Percentiles rank a stretch among this genome's conserved stretches.
These are phyloP conservation scores for Polia nebulosa DNA, from an alignment of 2,888 invertebrate genomes.

Conservation along the genomic window DNA sequence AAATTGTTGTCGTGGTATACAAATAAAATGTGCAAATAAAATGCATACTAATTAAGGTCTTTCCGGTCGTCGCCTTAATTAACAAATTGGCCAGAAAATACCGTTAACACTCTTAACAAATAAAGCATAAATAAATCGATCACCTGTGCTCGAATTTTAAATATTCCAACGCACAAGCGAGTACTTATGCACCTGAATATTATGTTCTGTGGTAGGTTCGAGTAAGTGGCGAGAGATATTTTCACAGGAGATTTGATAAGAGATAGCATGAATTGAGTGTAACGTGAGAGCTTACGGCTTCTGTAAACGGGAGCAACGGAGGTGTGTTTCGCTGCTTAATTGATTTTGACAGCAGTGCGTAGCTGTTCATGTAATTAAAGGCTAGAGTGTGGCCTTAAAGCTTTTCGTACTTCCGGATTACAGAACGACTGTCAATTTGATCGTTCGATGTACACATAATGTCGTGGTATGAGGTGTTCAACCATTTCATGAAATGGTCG, in stretches of 20 bases:
- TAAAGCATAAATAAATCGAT: too few species aligned
- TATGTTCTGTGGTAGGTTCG: slow-evolving; percentile 4
- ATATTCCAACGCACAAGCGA: neutral
- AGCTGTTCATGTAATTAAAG: slow-evolving; percentile 1
- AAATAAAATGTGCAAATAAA: neutral
- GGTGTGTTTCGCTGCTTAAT: slow-evolving; percentile 29
- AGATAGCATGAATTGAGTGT: slow-evolving; percentile 36
- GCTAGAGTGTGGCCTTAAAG: neutral
- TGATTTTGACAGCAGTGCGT: slow-evolving; percentile 37
- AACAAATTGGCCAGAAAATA: too few species aligned
- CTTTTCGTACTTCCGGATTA: neutral
- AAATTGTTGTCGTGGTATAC: neutral
- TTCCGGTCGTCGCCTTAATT: neutral
- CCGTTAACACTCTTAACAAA: neutral
- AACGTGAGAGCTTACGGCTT: slow-evolving; percentile 51
- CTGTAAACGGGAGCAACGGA: slow-evolving; percentile 40
- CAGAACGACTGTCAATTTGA: neutral
- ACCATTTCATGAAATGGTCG: too few species aligned
- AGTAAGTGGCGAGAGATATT: slow-evolving; percentile 40
- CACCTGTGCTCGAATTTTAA: neutral
- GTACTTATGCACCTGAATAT: neutral
- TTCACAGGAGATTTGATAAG: slow-evolving; percentile 56
- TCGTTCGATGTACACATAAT: neutral
- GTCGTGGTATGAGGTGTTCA: too few species aligned
- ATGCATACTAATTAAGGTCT: neutral